A percentile compares a stretch with the other conserved stretches of the same genome.
phyloP scores from a whole-genome alignment of 2,888 invertebrate genomes.

The Ceramica pisi region DNA sequence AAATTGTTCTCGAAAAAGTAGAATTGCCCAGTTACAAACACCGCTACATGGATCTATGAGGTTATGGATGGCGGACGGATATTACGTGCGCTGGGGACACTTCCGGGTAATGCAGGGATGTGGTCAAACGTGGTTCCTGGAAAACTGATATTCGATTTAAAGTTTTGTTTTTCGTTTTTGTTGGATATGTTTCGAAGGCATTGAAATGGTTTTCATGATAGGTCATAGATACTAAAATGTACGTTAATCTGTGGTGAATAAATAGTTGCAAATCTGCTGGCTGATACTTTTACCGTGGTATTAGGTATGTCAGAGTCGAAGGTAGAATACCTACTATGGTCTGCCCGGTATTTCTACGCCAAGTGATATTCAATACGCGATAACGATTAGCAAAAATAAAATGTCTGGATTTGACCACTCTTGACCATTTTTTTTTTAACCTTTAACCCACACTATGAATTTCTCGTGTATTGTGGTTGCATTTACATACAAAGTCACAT shows the following conservation, averaged over 20 bases:
- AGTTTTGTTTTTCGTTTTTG: conserved; percentile 8
- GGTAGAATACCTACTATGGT: no score
- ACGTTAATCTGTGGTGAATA: neutral
- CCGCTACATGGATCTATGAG: conserved; percentile 55
- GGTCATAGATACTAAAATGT: neutral
- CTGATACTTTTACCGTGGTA: neutral
- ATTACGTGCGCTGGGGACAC: conserved; percentile 59
- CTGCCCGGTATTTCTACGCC: no score
- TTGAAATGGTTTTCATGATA: neutral
- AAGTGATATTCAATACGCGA: no score
- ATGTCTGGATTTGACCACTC: neutral
- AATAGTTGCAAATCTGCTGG: neutral
- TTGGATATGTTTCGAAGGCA: neutral
- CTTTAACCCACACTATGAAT: no score
- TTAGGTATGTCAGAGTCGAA: no score
- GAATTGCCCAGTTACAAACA: conserved; percentile 57
- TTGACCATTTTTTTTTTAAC: no score
- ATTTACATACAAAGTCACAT: no score
- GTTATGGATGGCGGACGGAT: conserved; percentile 67
- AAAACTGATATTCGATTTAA: neutral
- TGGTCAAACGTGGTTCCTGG: conserved; percentile 18
- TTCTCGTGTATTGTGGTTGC: no score
- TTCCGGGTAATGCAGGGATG: conserved; percentile 36
- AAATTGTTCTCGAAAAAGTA: no score
- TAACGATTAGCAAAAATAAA: no score